Base-by-base conservation (phyloP, 2,888 invertebrate genomes). In the Phorcus lineatus region DNA sequence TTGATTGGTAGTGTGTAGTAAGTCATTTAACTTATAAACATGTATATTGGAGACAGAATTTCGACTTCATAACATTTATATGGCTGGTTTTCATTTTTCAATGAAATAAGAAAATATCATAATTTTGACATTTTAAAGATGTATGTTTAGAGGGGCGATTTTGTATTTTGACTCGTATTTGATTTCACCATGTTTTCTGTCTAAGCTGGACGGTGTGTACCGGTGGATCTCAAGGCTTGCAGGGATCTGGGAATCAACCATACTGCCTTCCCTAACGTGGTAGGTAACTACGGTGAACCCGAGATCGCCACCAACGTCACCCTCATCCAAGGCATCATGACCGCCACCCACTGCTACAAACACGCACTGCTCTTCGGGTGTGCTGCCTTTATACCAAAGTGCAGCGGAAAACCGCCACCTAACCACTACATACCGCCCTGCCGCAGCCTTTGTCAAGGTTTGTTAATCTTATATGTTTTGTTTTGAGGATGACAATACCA, bases 371-470 rank as follows among this genome's bases (percentile, higher is more conserved):
- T 89, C 62, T 88, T 90, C 67, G 87, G 82, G 0, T 91, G 91
- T 76, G 78, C 88, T 22, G 82, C 88, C 13, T 86, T 86, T 52
- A 80, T 89, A 74, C 89, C 91, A 0, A 88, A 88, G 55, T 91
- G 90, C 82, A 82, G 86, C 16, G 86, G 87, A 9, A 82, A 80
- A 13, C 74, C 78, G 9, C 80, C 85, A 1, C 86, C 86, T 0
- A 75, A 85, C 24, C 88, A 90, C 78, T 80, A 82, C 16, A 86
- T 90, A n/a, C 91, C 90, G 16, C 90, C 90, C 0, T 91, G 91
- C 78, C 80, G 82, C 70, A 90, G 89, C 81, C 83, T 91, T 0
- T 91, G 91, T 82, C 78, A 86, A 84, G 88, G 91, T 91, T 81
- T 82, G 67, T 57, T 55, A 17, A 9, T 57, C 6, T 17, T n/a